Conservation (phyloP, 1,140 invertebrate species). For the Calliphora vicina region DNA sequence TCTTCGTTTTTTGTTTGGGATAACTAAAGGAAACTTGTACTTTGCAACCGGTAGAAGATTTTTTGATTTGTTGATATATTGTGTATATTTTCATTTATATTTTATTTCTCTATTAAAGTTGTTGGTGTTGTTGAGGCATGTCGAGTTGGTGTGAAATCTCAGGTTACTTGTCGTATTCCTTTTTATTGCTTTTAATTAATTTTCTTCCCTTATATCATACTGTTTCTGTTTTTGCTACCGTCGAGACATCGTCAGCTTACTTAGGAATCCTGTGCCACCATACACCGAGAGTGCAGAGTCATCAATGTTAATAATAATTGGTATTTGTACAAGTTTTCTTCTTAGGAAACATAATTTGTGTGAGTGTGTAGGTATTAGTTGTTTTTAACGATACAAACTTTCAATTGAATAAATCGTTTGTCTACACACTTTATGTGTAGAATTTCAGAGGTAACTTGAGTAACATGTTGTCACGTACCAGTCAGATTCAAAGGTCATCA, state of each 20-base stretch:
- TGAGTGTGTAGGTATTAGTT: neutral
- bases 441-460: neutral
- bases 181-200: neutral
- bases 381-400: neutral
- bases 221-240: neutral
- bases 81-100: neutral
- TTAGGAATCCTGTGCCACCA: neutral
- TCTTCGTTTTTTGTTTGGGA: neutral
- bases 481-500: neutral
- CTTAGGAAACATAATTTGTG: neutral
- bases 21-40: neutral
- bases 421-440: neutral
- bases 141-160: neutral
- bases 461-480: neutral
- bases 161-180: neutral
- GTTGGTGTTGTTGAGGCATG: neutral
- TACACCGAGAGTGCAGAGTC: neutral
- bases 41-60: neutral
- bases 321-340: neutral
- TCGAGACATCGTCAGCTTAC: neutral
- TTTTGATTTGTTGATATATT: neutral
- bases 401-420: neutral
- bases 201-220: neutral
- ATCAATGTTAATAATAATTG: constrained; percentile 6
- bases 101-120: neutral